phyloP scores from a whole-genome alignment of 2,113 vertebrate genomes.

The Scortum barcoo region DNA sequence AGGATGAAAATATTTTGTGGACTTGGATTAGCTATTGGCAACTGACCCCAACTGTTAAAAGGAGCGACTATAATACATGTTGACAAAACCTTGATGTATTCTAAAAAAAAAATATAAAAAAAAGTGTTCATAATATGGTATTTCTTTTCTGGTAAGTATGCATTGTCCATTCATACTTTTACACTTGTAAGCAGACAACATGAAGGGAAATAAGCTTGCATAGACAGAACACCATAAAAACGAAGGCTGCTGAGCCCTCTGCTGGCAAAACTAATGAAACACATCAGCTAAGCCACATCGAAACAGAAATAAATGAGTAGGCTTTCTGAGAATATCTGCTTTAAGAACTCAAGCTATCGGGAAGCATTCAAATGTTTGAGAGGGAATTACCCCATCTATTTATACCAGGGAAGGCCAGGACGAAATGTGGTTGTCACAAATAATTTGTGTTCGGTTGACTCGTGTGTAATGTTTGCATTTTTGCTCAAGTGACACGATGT shows the following conservation, averaged over 20 bases:
- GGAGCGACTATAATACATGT: background rate
- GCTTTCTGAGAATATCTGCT: background rate
- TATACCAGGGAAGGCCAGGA: background rate
- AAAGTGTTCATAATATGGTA: background rate
- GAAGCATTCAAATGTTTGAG: background rate
- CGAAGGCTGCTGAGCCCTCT: slow-evolving; percentile 77
- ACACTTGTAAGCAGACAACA: slow-evolving; percentile 4
- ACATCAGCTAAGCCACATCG: background rate
- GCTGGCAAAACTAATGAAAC: slow-evolving; percentile 64
- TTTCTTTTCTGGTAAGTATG: background rate
- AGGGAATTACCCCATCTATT: background rate
- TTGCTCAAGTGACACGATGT: no score
- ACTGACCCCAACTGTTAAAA: background rate
- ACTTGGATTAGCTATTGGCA: background rate
- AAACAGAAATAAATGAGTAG: background rate
- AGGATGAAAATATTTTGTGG: background rate
- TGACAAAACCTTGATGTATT: background rate
- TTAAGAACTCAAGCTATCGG: background rate
- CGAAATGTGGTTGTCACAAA: background rate
- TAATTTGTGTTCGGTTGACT: background rate
- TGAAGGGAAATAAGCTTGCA: background rate
- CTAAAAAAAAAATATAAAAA: background rate
- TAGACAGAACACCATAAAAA: slow-evolving; percentile 2
- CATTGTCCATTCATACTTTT: background rate
- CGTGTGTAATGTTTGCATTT: no score